Evolutionary conservation across 2,888 invertebrate species (phyloP).

Genomic region (Eupithecia pulchellata): DNA sequence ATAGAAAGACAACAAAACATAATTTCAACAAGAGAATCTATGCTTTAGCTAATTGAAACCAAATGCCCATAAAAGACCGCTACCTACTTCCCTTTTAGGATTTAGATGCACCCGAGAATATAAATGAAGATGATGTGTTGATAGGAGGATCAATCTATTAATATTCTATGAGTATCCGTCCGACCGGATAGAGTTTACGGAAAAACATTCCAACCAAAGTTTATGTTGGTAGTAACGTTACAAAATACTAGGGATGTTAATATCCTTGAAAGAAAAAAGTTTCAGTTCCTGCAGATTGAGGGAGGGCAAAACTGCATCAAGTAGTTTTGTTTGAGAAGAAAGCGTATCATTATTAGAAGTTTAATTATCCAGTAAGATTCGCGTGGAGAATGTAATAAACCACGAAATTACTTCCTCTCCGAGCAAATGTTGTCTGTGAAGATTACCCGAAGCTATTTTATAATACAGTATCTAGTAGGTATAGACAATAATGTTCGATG

Average conservation of each 20-base stretch:
- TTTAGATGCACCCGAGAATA: constrained; percentile 27
- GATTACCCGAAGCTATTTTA: constrained; percentile 37
- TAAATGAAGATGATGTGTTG: constrained; percentile 41
- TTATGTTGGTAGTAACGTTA: constrained; percentile 16
- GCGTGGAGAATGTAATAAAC: constrained; percentile 76
- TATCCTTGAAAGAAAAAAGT: constrained; percentile 27
- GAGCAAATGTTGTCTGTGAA: constrained; percentile 51
- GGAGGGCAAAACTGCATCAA: constrained; percentile 3
- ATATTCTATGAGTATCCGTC: constrained; percentile 61
- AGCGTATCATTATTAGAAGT: constrained; percentile 71
- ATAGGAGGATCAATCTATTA: constrained; percentile 56
- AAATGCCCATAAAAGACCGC: constrained; percentile 15
- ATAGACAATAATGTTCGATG: constrained; percentile 17
- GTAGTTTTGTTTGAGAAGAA: constrained; percentile 61
- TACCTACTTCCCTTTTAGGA: constrained; percentile 18
- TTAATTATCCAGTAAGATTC: constrained; percentile 70
- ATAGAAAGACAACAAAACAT: not conserved
- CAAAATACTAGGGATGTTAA: constrained; percentile 5
- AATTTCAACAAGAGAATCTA: not conserved
- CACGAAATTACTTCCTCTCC: constrained; percentile 76
- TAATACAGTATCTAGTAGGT: constrained; percentile 18
- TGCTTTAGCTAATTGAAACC: not conserved
- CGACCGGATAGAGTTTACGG: constrained; percentile 63
- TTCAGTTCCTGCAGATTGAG: constrained; percentile 8
- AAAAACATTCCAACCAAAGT: constrained; percentile 48